Base-by-base conservation (phyloP, 2,888 invertebrate species). In the Leucoma salicis region DNA sequence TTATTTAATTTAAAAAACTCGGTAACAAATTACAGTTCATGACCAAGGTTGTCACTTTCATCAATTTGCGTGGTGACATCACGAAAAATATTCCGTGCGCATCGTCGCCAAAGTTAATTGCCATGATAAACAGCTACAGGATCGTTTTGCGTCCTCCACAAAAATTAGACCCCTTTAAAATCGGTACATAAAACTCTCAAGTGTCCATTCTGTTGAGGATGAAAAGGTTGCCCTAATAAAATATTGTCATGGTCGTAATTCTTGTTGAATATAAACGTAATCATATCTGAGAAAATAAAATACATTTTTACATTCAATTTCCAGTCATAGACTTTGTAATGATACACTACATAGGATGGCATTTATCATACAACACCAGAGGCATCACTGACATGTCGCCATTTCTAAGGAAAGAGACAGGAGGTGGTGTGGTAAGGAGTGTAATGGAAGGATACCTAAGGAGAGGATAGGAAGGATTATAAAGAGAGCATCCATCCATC, bases 101-200 rank as follows among this genome's bases (percentile, higher is more conserved):
- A 58, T 66, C 68, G 54, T 48, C 46, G 51, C 42, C 49, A 39
- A 56, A 71, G 66, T 72, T 77, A 77, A 77, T 76, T 75, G 74
- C 74, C 60, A 59, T 59, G 72, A 74, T 72, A 74, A 77, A 75
- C 70, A 66, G 61, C 70, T 66, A 63, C 53, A 57, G 57, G 50
- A 68, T 66, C 63, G 63, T 70, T 72, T 74, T 57, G 55, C 49
- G 51, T 36, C 57, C 50, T 49, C 46, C 53, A 45, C 53, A 42
- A 57, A 43, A 42, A 41, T 45, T 52, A 46, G 48, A 37, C 37
- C 38, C 29, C n/a, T 49, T 46, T 44, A 42, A 56, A 49, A 49
- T 49, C 31, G 40, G 47, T 52, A 48, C 41, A 48, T 47, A 45
- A 48, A 54, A 55, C 31, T 25, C 42, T 37, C 11, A 28, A 42